A percentile compares a stretch with the other conserved stretches of the same genome.
These are phyloP conservation scores for Melanotaenia nigrans DNA, from an alignment of 2,797 vertebrate species.

Conservation along the genomic window DNA sequence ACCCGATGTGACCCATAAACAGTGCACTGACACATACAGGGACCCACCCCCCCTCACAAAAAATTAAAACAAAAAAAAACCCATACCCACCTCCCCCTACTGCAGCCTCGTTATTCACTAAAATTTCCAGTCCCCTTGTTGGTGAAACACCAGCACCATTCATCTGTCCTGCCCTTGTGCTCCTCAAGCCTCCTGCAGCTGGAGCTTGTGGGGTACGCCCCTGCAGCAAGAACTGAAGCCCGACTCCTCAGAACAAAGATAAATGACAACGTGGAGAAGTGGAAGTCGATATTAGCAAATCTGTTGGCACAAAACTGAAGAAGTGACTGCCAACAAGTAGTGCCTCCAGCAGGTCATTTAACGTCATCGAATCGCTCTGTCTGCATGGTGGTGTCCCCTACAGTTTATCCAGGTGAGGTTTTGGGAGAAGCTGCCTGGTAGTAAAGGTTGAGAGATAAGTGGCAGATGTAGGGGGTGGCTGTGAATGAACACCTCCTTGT, in stretches of 20 bases:
- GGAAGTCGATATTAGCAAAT: constrained; percentile 62
- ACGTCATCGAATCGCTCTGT: constrained; percentile 57
- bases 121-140: constrained; percentile 42
- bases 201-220: constrained; percentile 32
- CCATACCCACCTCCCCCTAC: constrained; percentile 9
- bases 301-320: constrained; percentile 67
- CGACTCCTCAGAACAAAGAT: constrained; percentile 30
- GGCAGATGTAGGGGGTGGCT: constrained; percentile 56
- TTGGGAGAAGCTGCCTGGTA: constrained; percentile 74
- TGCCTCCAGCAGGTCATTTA: constrained; percentile 65
- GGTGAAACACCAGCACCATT: constrained; percentile 58
- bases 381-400: constrained; percentile 45
- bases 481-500: constrained; percentile 74
- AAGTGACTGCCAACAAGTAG: constrained; percentile 47
- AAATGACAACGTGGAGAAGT: constrained; percentile 53
- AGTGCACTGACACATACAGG: constrained; percentile 77
- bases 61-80: background rate
- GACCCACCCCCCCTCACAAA: constrained; percentile 11
- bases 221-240: constrained; percentile 41
- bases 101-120: constrained; percentile 38
- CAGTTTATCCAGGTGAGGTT: constrained; percentile 23
- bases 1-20: constrained; percentile 80
- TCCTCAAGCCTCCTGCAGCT: constrained; percentile 44
- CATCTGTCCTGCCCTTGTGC: constrained; percentile 58
- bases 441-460: constrained; percentile 60